Evolutionary conservation across 2,797 vertebrate species (phyloP).

Genomic region (Urophycis tenuis): DNA sequence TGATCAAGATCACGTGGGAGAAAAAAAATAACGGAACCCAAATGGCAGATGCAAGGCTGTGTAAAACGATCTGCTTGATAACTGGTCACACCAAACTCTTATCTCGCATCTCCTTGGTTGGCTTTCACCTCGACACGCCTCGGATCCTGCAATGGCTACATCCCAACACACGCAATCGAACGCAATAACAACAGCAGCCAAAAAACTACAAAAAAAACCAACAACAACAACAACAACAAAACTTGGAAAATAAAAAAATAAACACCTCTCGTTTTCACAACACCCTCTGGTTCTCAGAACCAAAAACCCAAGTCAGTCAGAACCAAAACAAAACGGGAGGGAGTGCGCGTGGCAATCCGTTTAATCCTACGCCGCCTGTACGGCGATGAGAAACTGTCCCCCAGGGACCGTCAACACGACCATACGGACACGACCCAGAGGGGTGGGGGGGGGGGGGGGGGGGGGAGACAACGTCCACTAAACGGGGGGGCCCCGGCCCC

Average conservation of each 20-base stretch:
- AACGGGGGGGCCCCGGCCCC: conserved; percentile 29
- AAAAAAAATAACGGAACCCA: conserved; percentile 35
- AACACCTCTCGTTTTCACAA: neutral
- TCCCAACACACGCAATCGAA: conserved; percentile 31
- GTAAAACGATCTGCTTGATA: conserved; percentile 38
- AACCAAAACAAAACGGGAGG: neutral
- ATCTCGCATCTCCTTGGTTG: conserved; percentile 27
- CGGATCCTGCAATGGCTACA: conserved; percentile 40
- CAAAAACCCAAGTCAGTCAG: conserved; percentile 5
- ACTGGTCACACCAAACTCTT: conserved; percentile 2
- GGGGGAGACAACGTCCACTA: conserved; percentile 34
- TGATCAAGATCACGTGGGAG: conserved; percentile 17
- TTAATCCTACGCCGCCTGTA: neutral
- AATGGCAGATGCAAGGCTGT: conserved; percentile 40
- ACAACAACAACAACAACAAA: neutral
- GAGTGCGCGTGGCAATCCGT: neutral
- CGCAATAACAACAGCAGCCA: conserved; percentile 15
- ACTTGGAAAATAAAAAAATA: neutral
- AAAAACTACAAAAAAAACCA: neutral
- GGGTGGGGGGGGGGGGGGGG: conserved; percentile 32
- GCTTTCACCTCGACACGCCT: conserved; percentile 21
- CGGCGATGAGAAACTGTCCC: neutral
- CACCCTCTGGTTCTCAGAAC: conserved; percentile 10
- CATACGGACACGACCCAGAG: neutral
- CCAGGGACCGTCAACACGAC: neutral